phyloP scores from a whole-genome alignment of 2,888 invertebrate genomes.

The Drosophila planitibia region DNA sequence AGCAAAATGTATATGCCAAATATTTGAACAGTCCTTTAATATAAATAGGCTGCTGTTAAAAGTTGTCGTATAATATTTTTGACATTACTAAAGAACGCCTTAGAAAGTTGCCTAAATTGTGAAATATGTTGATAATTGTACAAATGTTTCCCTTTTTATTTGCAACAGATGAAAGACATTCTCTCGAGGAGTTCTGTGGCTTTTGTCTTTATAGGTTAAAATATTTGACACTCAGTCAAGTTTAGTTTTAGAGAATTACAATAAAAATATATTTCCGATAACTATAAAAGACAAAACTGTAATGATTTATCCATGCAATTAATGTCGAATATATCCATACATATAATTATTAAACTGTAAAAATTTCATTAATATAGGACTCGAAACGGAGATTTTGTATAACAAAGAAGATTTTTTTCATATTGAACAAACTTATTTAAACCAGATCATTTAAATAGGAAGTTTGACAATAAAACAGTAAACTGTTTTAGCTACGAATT shows the following conservation, averaged over 20 bases:
- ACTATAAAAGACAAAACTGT: neutral
- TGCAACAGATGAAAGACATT: neutral
- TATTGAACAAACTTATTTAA: neutral
- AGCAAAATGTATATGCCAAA: rapidly evolving
- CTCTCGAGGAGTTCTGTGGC: neutral
- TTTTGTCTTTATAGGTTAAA: too few species aligned
- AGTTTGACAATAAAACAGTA: neutral
- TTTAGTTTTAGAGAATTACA: neutral
- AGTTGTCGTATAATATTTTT: neutral
- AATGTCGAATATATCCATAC: neutral
- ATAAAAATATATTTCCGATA: neutral
- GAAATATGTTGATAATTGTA: neutral
- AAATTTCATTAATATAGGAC: neutral
- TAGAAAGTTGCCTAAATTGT: neutral
- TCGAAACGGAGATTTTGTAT: neutral
- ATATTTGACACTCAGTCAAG: neutral
- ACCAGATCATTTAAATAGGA: neutral
- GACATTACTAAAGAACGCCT: rapidly evolving
- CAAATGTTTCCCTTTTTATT: neutral
- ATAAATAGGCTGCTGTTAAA: neutral
- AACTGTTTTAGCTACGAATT: rapidly evolving
- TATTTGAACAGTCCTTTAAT: rapidly evolving
- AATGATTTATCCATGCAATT: neutral
- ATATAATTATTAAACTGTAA: neutral
- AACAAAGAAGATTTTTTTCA: neutral